Base-by-base conservation (phyloP, 2,113 vertebrate species). In the rat (Rattus norvegicus) region DNA sequence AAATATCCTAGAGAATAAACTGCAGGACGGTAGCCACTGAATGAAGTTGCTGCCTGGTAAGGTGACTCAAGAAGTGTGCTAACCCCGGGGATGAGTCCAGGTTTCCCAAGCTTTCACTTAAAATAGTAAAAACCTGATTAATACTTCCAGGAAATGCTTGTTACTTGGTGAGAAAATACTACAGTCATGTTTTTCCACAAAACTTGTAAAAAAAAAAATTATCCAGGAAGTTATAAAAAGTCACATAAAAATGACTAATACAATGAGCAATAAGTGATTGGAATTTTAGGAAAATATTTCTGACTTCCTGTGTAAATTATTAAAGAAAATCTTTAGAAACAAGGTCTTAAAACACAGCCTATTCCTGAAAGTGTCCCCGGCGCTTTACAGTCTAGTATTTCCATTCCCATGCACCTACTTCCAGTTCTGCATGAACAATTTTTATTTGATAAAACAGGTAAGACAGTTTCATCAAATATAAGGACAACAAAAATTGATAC, bases 271-370 rank as follows among this genome's bases (percentile, higher is more conserved):
- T 63, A 95, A 97, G 43, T 16, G 92, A 5, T 75, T 8, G 26
- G 39, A 76, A 72, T 83, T 93, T 94, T 90, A 90, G 63, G 49
- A 75, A 77, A 87, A 70, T 75, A 59, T 19, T n/a, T 88, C 14
- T 6, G 72, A 22, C 77, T 97, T 90, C 67, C 26, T 33, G 84
- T 93, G 95, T 43, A 96, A 92, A 88, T 2, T 88, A 88, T 70
- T 75, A 49, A 49, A 94, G 16, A 79, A 90, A 88, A 90, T 67
- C 92, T 96, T 94, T 89, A 94, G 54, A 94, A 90, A 94, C 11
- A 92, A 39, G 67, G 11, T 73, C 9, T 93, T 93, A 95, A 95
- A 84, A 69, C 61, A 94, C 28, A 10, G n/a, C 19, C 39, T 59
- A 33, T 59, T 96, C 67, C 2, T 92, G 11, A 67, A 80, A 52